A percentile compares a stretch with the other conserved stretches of the same genome.
Conservation (phyloP, 2,797 vertebrate genomes). For the Myotis planiceps region DNA sequence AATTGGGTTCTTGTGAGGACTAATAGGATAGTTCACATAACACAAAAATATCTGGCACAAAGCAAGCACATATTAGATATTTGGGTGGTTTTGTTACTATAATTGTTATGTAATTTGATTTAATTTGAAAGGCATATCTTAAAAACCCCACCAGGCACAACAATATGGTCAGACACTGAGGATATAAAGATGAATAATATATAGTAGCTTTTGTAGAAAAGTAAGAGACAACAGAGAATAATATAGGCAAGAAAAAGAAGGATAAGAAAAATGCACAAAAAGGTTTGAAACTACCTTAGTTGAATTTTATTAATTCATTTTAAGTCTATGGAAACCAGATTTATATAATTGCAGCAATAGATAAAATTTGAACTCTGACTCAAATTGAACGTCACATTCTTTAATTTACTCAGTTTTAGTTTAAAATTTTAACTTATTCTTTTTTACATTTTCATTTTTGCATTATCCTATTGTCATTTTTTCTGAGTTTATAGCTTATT, state of each 20-base stretch:
- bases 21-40: background rate
- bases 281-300: background rate
- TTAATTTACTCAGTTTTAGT: background rate
- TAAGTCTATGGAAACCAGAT: background rate
- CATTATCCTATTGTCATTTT: background rate
- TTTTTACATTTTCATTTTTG: background rate
- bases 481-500: background rate
- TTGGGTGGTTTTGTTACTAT: background rate
- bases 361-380: background rate
- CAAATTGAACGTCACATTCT: background rate
- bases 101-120: background rate
- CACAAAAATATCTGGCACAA: background rate
- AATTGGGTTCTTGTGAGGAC: background rate
- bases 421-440: background rate
- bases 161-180: background rate
- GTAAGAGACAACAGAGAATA: background rate
- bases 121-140: background rate
- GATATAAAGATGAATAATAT: background rate
- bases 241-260: background rate
- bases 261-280: background rate
- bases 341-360: background rate
- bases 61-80: background rate
- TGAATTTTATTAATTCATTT: background rate
- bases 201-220: slow-evolving; percentile 2
- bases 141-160: background rate